Conservation (phyloP, 35 echinoderm and acorn worm species). For the Apostichopus californicus region DNA sequence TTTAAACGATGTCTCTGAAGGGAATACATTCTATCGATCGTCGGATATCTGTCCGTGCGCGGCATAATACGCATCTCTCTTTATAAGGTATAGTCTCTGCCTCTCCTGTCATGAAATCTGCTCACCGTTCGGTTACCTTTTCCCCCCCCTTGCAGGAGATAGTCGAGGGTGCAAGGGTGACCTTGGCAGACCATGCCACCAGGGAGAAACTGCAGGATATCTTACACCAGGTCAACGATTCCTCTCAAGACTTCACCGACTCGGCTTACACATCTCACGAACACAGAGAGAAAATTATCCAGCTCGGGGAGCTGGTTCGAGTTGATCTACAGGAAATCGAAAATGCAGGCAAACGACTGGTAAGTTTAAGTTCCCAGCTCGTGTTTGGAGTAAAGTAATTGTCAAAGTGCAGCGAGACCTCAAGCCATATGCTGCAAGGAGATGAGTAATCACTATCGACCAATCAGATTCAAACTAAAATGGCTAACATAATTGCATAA, state of each 20-base stretch:
- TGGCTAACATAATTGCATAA: too few species aligned
- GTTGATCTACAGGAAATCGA: constrained; percentile 67
- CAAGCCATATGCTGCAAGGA: too few species aligned
- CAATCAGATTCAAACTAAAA: too few species aligned
- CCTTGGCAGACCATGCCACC: constrained; percentile 72
- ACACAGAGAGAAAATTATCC: constrained; percentile 86
- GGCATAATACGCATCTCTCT: too few species aligned
- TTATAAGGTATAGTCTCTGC: too few species aligned
- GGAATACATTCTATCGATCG: too few species aligned
- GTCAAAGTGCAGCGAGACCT: too few species aligned
- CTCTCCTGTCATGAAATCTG: too few species aligned
- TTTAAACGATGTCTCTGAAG: too few species aligned
- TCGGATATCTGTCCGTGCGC: too few species aligned
- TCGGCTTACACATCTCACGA: constrained; percentile 98
- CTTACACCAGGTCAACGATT: constrained; percentile 74
- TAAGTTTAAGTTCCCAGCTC: constrained; percentile 35
- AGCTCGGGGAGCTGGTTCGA: constrained; percentile 61
- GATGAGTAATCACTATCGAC: too few species aligned
- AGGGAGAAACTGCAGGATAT: constrained; percentile 69
- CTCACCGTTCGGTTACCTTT: too few species aligned
- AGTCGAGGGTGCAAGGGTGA: constrained; percentile 81
- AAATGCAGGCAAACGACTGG: constrained; percentile 68
- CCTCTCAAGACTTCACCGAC: constrained; percentile 95
- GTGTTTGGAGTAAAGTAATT: background rate
- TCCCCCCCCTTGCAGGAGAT: constrained; percentile 61